Conservation (phyloP, 1,140 invertebrate genomes). For the Galleria mellonella region DNA sequence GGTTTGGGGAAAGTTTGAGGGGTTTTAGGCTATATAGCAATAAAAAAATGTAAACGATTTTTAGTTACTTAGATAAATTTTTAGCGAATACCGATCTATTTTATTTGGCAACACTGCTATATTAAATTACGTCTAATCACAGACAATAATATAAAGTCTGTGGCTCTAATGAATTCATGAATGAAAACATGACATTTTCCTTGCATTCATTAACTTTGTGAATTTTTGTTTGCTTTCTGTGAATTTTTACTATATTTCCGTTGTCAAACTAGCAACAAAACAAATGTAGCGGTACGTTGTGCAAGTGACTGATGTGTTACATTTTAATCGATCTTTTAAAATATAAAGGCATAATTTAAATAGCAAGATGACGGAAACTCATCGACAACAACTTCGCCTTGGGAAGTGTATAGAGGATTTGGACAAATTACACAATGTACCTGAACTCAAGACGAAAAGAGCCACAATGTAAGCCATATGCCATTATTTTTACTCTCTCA, state of each 20-base stretch:
- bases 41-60: no score
- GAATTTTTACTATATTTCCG: conserved; percentile 37
- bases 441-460: conserved; percentile 67
- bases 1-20: no score
- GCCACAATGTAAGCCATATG: conserved; percentile 66
- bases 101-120: no score
- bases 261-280: conserved; percentile 34
- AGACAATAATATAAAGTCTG: no score
- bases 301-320: conserved; percentile 16
- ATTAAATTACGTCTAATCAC: no score
- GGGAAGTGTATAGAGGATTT: conserved; percentile 73
- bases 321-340: conserved; percentile 8
- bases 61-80: no score
- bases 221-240: conserved; percentile 47
- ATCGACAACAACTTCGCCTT: conserved; percentile 68
- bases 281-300: conserved; percentile 51
- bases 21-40: no score
- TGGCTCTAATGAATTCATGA: no score
- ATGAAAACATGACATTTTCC: no score
- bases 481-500: no score
- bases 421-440: conserved; percentile 69
- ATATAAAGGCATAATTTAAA: conserved; percentile 19
- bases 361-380: conserved; percentile 62
- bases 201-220: conserved; percentile 32
- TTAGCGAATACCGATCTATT: no score